Percentiles rank a stretch among this genome's conserved stretches.
These are phyloP conservation scores for Drosophila nigritarsus DNA, from an alignment of 2,888 invertebrate species.

Conservation along the genomic window DNA sequence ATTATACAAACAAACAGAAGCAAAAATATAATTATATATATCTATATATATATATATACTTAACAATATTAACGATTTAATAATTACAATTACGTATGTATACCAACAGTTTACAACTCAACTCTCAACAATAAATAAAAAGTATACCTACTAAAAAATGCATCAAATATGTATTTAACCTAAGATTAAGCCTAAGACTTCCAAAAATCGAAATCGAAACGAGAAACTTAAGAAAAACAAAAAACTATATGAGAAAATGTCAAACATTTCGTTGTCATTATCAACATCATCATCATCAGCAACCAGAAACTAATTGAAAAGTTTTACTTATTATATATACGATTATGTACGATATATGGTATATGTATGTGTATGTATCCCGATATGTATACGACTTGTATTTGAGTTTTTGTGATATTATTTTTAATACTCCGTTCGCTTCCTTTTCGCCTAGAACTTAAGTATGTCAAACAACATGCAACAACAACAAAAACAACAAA, in stretches of 20 bases:
- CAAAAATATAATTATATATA: constrained; percentile 22
- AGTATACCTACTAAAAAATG: constrained; percentile 31
- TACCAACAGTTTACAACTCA: constrained; percentile 41
- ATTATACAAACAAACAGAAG: constrained; percentile 43
- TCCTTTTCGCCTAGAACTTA: constrained; percentile 56
- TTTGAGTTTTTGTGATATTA: constrained; percentile 80
- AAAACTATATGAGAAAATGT: constrained; percentile 31
- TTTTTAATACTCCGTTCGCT: constrained; percentile 70
- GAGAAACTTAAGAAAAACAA: constrained; percentile 5
- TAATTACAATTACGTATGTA: constrained; percentile 39
- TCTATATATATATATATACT: constrained; percentile 25
- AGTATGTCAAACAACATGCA: constrained; percentile 37
- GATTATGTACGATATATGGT: constrained; percentile 16
- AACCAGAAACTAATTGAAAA: constrained; percentile 32
- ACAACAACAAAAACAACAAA: constrained; percentile 11
- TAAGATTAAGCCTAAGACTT: constrained; percentile 62
- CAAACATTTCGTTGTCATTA: constrained; percentile 52
- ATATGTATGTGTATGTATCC: constrained; percentile 29
- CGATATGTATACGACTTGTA: constrained; percentile 72
- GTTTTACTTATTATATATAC: constrained; percentile 32
- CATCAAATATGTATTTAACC: constrained; percentile 46
- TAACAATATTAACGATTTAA: constrained; percentile 13
- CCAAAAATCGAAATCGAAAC: constrained; percentile 19
- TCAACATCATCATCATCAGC: constrained; percentile 29
- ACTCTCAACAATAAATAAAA: constrained; percentile 47